Conservation (phyloP, 1,140 invertebrate species). For the Drosophila willistoni region DNA sequence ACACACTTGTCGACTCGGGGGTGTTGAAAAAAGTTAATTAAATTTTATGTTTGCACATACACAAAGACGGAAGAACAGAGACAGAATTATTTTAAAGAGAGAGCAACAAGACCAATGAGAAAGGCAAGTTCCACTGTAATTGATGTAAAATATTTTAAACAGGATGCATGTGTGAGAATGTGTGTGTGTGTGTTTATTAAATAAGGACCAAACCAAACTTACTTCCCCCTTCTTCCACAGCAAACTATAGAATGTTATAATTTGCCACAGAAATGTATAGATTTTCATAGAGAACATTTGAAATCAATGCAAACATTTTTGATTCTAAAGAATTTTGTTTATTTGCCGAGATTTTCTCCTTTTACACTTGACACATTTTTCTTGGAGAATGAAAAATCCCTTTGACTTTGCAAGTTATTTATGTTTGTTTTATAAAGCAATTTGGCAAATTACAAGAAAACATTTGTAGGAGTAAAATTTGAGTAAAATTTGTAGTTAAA, state of each 20-base stretch:
- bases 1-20: slow-evolving; percentile 3
- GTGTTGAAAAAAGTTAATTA: slow-evolving; percentile 70
- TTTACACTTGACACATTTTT: slow-evolving; percentile 39
- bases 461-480: not conserved
- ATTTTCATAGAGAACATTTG: slow-evolving; percentile 1
- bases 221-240: not conserved
- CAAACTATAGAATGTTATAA: slow-evolving; percentile 14
- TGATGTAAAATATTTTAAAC: slow-evolving; percentile 44
- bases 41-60: slow-evolving; percentile 71
- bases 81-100: not conserved
- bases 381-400: slow-evolving; percentile 1
- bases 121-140: slow-evolving; percentile 40
- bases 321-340: slow-evolving; percentile 27
- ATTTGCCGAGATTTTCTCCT: slow-evolving; percentile 33
- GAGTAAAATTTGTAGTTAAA: not conserved
- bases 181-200: slow-evolving; percentile 6
- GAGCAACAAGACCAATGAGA: slow-evolving; percentile 48
- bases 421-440: slow-evolving; percentile 29
- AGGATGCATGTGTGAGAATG: no score
- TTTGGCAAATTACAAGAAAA: slow-evolving; percentile 7
- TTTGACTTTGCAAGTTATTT: not conserved
- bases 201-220: slow-evolving; percentile 37
- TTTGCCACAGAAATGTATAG: not conserved
- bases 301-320: slow-evolving; percentile 52
- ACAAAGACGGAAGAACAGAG: slow-evolving; percentile 10